These are phyloP conservation scores for Dendrocincla fuliginosa DNA, from an alignment of 2,797 vertebrate species.

Conservation along the genomic window DNA sequence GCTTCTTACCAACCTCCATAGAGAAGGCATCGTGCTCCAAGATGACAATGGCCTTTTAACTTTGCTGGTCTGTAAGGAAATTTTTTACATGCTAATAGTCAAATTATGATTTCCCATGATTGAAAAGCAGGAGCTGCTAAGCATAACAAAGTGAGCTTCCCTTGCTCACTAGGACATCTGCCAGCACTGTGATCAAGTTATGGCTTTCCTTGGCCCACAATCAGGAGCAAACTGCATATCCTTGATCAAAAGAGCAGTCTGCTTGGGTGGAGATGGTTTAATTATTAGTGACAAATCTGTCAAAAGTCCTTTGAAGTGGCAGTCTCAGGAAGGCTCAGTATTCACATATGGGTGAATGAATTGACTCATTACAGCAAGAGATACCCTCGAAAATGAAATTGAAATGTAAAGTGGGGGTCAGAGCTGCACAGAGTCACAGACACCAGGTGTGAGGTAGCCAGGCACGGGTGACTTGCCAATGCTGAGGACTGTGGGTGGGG, in stretches of 20 bases:
- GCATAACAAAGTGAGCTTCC: constrained; percentile 12
- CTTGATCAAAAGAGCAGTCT: constrained; percentile 39
- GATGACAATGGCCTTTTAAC: not conserved
- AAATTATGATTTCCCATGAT: constrained; percentile 6
- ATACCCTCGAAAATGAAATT: not conserved
- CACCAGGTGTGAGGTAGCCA: not conserved
- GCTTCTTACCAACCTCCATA: not conserved
- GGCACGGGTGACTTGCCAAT: fast-evolving
- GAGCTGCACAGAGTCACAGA: not conserved
- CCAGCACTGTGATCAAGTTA: not conserved
- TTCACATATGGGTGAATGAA: not conserved
- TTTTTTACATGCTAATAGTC: not conserved
- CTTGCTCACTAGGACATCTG: not conserved
- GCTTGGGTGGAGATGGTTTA: not conserved
- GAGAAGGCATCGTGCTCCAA: not conserved
- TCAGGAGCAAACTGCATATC: not conserved
- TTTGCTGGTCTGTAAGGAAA: not conserved
- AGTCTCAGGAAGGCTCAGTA: not conserved
- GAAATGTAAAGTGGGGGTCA: not conserved
- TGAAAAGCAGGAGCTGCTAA: constrained; percentile 28
- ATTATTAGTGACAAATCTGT: constrained; percentile 29
- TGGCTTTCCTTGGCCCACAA: constrained; percentile 23
- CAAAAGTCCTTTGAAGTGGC: constrained; percentile 18
- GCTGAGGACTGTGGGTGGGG: not conserved
- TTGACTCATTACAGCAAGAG: constrained; percentile 6